Base-by-base conservation (phyloP, 2,888 invertebrate species). In the Litoditis marina region DNA sequence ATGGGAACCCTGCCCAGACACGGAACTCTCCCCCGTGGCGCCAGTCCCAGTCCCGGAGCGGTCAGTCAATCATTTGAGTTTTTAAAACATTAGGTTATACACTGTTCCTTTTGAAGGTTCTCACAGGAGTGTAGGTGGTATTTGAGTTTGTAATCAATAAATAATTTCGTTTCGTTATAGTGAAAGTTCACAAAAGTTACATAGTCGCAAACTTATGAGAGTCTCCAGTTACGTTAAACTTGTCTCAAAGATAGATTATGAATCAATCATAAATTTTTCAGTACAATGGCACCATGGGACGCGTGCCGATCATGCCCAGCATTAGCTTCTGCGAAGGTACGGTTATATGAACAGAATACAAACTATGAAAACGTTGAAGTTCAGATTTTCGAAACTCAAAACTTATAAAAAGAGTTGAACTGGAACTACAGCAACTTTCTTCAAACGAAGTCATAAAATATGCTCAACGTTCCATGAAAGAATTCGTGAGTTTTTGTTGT, bases 1-100 rank as follows among this genome's bases (percentile, higher is more conserved):
- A 78, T 81, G 71, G 81, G 81, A 39, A 82, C 82, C 2, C 66
- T 81, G 54, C 80, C 81, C 13, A 63, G 80, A 34, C 71, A 73
- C 55, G 79, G 79, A 47, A 81, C 79, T 2, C 72, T 82, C 2
- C 80, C 82, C 11, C 60, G 80, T 19, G 82, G 82, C 39, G 78
- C 76, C 52, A 75, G 73, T 55, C 80, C 82, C 36, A 78, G 78
- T 11, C 81, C 81, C 19, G 81, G 79, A 60, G 81, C 81, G 0
- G 76, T 76, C 61, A 65, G 66, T 32, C n/a, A n/a, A n/a, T n/a
- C n/a, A n/a, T 7, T 56, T 44, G 13, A 42, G 31, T 13, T 36
- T n/a, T 1, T 36, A 11, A n/a, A n/a, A n/a, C n/a, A n/a, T n/a
- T n/a, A n/a, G n/a, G n/a, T n/a, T n/a, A n/a, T n/a, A n/a, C n/a